Evolutionary conservation across 2,113 vertebrate genomes (phyloP).

Genomic region (Galemys pyrenaicus): DNA sequence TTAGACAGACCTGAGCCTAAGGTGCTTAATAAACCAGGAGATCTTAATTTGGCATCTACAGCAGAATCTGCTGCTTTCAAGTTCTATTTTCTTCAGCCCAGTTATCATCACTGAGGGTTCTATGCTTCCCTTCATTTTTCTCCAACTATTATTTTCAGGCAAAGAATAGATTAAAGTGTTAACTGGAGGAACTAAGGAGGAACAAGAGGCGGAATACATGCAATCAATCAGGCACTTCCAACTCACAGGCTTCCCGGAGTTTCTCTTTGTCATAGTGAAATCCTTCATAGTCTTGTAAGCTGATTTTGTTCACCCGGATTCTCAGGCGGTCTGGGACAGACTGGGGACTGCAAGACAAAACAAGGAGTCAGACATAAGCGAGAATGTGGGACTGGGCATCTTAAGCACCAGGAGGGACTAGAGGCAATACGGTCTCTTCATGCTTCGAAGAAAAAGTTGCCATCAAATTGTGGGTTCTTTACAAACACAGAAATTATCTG

Average conservation of each 20-base stretch:
- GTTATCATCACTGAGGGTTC: neutral
- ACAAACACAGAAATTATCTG: neutral
- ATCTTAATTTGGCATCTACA: neutral
- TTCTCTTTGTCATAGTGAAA: conserved; percentile 97
- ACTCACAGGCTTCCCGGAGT: conserved; percentile 97
- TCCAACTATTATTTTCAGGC: neutral
- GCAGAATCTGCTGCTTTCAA: neutral
- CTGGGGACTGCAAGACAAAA: conserved; percentile 91
- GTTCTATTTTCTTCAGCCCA: neutral
- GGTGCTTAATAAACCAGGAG: neutral
- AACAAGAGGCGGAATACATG: neutral
- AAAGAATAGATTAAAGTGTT: no score
- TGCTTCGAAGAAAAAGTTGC: neutral
- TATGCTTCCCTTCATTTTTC: neutral
- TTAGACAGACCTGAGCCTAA: neutral
- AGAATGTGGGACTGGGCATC: neutral
- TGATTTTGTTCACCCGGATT: conserved; percentile 96
- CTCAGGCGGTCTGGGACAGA: conserved; percentile 95
- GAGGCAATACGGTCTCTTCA: neutral
- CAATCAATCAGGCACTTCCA: conserved; percentile 18
- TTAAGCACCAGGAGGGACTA: neutral
- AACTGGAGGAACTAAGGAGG: neutral
- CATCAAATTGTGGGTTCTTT: neutral
- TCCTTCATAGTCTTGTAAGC: conserved; percentile 95
- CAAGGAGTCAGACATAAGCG: conserved; percentile 59